Conservation (phyloP, 2,888 invertebrate genomes). For the Leucoptera coffeella region DNA sequence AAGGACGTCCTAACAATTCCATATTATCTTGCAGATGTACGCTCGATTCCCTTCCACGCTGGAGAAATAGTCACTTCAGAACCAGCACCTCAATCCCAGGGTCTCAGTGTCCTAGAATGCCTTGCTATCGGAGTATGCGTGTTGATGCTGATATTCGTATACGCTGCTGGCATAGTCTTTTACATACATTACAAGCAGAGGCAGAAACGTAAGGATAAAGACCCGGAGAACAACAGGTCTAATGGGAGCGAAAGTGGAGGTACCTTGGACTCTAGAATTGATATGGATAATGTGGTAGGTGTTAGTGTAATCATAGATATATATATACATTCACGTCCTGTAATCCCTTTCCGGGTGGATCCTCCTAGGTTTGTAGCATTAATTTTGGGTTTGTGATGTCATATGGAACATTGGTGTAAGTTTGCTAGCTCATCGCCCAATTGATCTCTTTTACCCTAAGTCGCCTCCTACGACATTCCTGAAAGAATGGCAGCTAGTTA, state of each 20-base stretch:
- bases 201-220: slow-evolving; percentile 49
- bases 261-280: slow-evolving; percentile 23
- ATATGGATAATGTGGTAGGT: slow-evolving; percentile 39
- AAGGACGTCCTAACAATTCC: too few species aligned
- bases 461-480: too few species aligned
- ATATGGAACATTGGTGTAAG: too few species aligned
- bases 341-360: too few species aligned
- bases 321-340: too few species aligned
- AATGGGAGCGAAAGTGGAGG: slow-evolving; percentile 14
- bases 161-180: slow-evolving; percentile 77
- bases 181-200: slow-evolving; percentile 69
- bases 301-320: neutral
- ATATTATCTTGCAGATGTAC: slow-evolving; percentile 67
- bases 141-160: slow-evolving; percentile 70
- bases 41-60: slow-evolving; percentile 70
- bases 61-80: slow-evolving; percentile 51
- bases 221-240: slow-evolving; percentile 27
- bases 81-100: slow-evolving; percentile 43
- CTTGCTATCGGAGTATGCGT: slow-evolving; percentile 77
- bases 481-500: too few species aligned
- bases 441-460: too few species aligned
- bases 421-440: too few species aligned
- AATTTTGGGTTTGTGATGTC: too few species aligned
- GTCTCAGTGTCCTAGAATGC: slow-evolving; percentile 70
- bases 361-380: too few species aligned